Evolutionary conservation across 1,140 invertebrate species (phyloP), one percentile per base, ranked within the genome.

Genomic region (Drosophila ohnishii): DNA sequence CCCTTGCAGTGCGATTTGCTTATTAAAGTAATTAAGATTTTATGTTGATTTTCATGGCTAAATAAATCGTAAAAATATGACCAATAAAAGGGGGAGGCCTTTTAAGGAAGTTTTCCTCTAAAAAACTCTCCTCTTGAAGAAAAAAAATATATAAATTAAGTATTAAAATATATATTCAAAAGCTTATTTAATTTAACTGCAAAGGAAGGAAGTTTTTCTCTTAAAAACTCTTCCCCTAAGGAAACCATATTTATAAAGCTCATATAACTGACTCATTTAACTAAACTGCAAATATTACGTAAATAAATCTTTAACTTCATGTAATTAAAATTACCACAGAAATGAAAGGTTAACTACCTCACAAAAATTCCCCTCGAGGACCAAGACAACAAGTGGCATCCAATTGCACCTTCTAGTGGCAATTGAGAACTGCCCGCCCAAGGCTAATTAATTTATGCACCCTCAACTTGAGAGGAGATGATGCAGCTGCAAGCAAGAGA

Each of bases 401-500:
- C 35, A 22, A 35, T 19, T 53, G 32, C 50, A 14, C 16, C 50
- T 53, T 53, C 51, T 22, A 53, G 14, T 32, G 39, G 30, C 53
- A 32, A 63, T 63, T 16, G 22, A 32, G 37, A 37, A 40, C 35
- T 56, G 22, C n/a, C 30, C 42, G 58, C 58, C 30, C 11, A 32
- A 8, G 37, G 32, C 51, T 57, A 57, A 70, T 70, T 71, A 71
- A 71, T 71, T 70, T 71, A 71, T 71, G 42, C 67, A 71, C 67
- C 65, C 67, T 71, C 67, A 48, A 40, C 61, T 35, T 9, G 13
- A 11, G 53, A 14, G 53, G 19, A 58, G 37, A 55, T 37, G 51
- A n/a, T 37, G 64, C 65, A 69, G 45, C 37, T 53, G 65, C 34
- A 8, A 2, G 65, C 34, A 8, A 2, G 22, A 8, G n/a, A 11